Evolutionary conservation across 2,797 vertebrate species (phyloP).

Genomic region (Sarcophilus harrisii): DNA sequence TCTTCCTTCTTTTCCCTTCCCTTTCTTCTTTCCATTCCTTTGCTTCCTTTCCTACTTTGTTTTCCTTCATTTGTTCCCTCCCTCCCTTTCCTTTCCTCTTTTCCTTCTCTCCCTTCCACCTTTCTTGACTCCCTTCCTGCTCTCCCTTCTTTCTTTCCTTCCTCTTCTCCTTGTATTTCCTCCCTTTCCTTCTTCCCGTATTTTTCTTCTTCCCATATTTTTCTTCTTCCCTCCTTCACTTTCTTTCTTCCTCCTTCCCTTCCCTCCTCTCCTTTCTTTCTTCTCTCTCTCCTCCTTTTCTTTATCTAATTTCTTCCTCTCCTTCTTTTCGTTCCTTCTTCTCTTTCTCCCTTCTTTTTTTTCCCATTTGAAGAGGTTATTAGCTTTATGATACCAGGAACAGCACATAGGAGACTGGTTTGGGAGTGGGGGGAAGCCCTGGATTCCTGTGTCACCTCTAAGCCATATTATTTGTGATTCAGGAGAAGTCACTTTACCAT

Average conservation of each 20-base stretch:
- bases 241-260: background rate
- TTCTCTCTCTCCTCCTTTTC: background rate
- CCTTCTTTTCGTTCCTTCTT: background rate
- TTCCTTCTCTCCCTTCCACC: background rate
- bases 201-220: too few species aligned
- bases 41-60: too few species aligned
- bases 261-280: too few species aligned
- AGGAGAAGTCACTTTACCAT: background rate
- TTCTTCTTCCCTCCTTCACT: too few species aligned
- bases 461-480: background rate
- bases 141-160: background rate
- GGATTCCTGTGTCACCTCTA: background rate
- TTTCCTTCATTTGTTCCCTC: background rate
- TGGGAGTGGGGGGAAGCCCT: background rate
- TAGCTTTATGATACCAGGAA: background rate
- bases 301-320: background rate
- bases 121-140: too few species aligned
- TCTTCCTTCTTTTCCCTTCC: too few species aligned
- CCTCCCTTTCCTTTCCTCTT: background rate
- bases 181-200: background rate
- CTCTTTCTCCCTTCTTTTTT: background rate
- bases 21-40: too few species aligned
- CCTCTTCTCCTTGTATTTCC: background rate
- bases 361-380: conserved; percentile 58
- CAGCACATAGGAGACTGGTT: background rate